Evolutionary conservation across 2,888 invertebrate species (phyloP).

Genomic region (Bombylius major): DNA sequence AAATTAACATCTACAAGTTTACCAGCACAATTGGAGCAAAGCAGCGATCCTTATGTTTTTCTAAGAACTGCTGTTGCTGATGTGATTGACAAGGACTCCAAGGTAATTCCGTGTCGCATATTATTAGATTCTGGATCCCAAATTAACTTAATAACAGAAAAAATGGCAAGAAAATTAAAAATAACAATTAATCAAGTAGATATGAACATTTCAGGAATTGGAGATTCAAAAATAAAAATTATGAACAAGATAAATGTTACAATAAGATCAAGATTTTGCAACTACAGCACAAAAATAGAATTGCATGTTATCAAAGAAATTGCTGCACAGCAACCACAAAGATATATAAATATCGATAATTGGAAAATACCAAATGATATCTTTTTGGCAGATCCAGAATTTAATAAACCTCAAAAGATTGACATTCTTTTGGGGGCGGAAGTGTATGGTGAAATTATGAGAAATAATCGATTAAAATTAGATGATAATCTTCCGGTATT

Average conservation of each 20-base stretch:
- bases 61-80: too few relatives aligned
- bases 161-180: neutral
- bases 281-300: neutral
- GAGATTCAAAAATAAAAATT: neutral
- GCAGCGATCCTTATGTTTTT: too few relatives aligned
- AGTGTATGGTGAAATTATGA: slow-evolving; percentile 2
- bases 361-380: neutral
- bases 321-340: neutral
- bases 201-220: neutral
- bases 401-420: too few relatives aligned
- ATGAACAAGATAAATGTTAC: neutral
- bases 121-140: neutral
- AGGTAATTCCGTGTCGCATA: neutral
- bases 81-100: too few relatives aligned
- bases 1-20: too few relatives aligned
- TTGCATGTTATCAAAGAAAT: neutral
- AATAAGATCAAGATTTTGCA: neutral
- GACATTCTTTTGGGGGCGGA: slow-evolving; percentile 7
- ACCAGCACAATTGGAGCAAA: too few relatives aligned
- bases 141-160: neutral
- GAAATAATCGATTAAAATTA: slow-evolving; percentile 1
- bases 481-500: neutral
- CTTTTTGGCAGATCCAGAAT: slow-evolving; percentile 7
- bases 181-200: rapidly evolving
- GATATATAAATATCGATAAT: neutral